Conservation (phyloP, 1,140 invertebrate genomes). For the Pachyrhynchus sulphureomaculatus region DNA sequence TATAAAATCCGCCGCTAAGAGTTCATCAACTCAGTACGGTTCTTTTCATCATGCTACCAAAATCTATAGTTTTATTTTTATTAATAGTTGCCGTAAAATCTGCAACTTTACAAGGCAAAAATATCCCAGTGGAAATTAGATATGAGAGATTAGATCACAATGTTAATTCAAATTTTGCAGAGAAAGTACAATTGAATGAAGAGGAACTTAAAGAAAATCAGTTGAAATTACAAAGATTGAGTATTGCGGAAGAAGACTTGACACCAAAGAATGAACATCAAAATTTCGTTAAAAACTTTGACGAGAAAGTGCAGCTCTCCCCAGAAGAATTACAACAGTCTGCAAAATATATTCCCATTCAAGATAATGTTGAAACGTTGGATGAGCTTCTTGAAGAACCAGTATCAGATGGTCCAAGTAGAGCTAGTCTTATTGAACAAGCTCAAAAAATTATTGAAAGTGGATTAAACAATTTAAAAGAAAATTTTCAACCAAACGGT, state of each 20-base stretch:
- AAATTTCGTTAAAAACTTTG: conserved; percentile 37
- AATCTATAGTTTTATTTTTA: conserved; percentile 25
- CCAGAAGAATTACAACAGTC: conserved; percentile 34
- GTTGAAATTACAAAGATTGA: conserved; percentile 1
- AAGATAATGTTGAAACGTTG: too few species aligned
- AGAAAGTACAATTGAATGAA: conserved; percentile 19
- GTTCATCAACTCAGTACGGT: conserved; percentile 41
- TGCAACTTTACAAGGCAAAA: conserved; percentile 20
- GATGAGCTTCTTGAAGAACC: too few species aligned
- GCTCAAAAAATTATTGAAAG: conserved; percentile 26
- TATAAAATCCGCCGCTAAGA: conserved; percentile 40
- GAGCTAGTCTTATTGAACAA: not conserved
- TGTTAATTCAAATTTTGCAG: conserved; percentile 24
- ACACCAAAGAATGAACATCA: not conserved
- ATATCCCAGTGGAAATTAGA: conserved; percentile 48
- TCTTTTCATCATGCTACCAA: conserved; percentile 24
- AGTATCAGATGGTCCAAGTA: not conserved
- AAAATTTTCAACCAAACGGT: conserved; percentile 23
- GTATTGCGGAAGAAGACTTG: not conserved
- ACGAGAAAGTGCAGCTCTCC: conserved; percentile 44
- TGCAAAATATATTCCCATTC: conserved; percentile 32
- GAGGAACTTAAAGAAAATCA: conserved; percentile 21
- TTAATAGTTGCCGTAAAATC: conserved; percentile 15
- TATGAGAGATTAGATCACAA: conserved; percentile 40
- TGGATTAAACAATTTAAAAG: conserved; percentile 33